Conservation (phyloP, 2,888 invertebrate species). For the Cantharis rustica region DNA sequence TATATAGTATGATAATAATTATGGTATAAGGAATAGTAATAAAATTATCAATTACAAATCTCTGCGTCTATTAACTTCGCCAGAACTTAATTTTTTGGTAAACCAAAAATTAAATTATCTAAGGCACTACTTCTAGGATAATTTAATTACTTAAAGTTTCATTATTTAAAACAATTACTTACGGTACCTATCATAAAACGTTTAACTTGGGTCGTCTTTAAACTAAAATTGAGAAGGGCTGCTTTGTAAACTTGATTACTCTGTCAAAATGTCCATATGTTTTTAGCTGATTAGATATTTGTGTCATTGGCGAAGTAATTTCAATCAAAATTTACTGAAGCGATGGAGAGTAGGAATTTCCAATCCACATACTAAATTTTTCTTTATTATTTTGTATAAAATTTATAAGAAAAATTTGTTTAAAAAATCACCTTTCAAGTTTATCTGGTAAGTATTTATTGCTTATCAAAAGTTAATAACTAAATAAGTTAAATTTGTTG, state of each 20-base stretch:
- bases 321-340: neutral
- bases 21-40: no score
- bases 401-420: no score
- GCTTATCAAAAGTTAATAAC: neutral
- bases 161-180: neutral
- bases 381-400: neutral
- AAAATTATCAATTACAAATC: neutral
- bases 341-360: neutral
- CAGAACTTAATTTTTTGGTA: neutral
- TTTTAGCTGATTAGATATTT: neutral
- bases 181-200: neutral
- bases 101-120: neutral
- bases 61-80: neutral
- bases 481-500: neutral
- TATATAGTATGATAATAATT: no score
- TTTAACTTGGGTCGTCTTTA: neutral
- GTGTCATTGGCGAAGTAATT: neutral
- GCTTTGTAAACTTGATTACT: neutral
- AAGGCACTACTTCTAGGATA: neutral
- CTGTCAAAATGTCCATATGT: neutral
- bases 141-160: neutral
- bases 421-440: neutral
- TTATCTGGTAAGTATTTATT: neutral
- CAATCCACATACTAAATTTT: neutral
- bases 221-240: neutral